Evolutionary conservation across 2,113 vertebrate genomes (phyloP), one percentile per base, ranked within the genome.

Genomic region (Otis tarda): DNA sequence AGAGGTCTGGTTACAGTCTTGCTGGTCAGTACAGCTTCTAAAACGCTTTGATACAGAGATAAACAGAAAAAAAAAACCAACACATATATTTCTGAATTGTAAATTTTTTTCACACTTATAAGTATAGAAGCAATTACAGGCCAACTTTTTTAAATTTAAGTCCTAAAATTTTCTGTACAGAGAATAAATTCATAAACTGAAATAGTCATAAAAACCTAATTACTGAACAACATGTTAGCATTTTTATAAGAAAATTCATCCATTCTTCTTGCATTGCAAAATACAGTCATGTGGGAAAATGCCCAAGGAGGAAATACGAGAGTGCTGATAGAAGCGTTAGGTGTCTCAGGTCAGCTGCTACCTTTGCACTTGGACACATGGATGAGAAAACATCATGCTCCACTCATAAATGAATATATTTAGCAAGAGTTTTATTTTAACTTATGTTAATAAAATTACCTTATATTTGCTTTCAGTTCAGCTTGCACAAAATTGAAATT

Each of bases 291-390:
- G 10, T 52, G 24, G 30, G 20, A 37, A 89, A 41, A 76, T 23
- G n/a, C 16, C 19, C 0, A 0, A 74, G 43, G 12, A 49, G 50
- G 41, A 22, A 25, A 16, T 6, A 30, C 0, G 1, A n/a, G 22
- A 57, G 16, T 24, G 17, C 24, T 52, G 37, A 20, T 22, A 70
- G 15, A 52, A 84, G n/a, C 25, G 10, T 27, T 31, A 21, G 8
- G 3, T 20, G 12, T 30, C 30, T 55, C 61, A 53, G 25, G 13
- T 53, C 52, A 49, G 50, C 24, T 41, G 16, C n/a, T 21, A 13
- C 45, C 25, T 79, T 41, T 84, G 14, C n/a, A 27, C 49, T 84
- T 76, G 52, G 17, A 31, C 25, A 24, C 11, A 37, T 5, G 31
- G 8, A 33, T 56, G 64, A 75, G 10, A 86, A 11, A 53, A 27